Base-by-base conservation (phyloP, 2,797 vertebrate genomes). In the Harpagifer antarcticus region DNA sequence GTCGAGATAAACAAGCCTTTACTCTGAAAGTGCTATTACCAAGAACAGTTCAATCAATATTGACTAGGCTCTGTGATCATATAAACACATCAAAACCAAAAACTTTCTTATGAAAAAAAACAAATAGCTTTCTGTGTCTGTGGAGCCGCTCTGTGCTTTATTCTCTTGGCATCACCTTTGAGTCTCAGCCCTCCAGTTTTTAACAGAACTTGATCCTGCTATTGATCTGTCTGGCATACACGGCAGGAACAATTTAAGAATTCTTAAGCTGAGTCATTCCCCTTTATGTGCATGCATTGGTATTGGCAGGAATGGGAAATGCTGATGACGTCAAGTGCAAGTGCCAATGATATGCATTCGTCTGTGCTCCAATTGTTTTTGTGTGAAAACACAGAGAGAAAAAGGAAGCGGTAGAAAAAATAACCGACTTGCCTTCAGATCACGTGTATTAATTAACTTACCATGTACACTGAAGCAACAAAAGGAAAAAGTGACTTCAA, bases 151-250 rank as follows among this genome's bases (percentile, higher is more conserved):
- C 70, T 33, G 33, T 49, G 76, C 75, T 85, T 83, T 45, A 42
- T 64, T 67, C 50, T 27, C 10, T 43, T 80, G 74, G 81, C 79
- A 82, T 87, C 79, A 74, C 70, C 76, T 79, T 64, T 76, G 52
- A 86, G 69, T 69, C 71, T 68, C 31, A 16, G 54, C 60, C 68
- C 42, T 58, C 40, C 33, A 31, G 43, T 48, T 74, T 82, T 65
- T 61, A 66, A 84, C 47, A 81, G 74, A 82, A 69, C 73, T 48
- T 68, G 68, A 80, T 86, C 64, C 66, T 45, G 61, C 59, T 87
- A 91, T 89, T 85, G 87, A 92, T 91, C 84, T 17, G 45, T 56
- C 48, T 59, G 68, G 61, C 54, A 63, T 0, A 83, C 76, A 76
- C 3, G 40, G 57, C 68, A n/a, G 47, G 68, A 84, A 78, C 60